Conservation (phyloP, 2,888 invertebrate genomes). For the Ceraclea dissimilis region DNA sequence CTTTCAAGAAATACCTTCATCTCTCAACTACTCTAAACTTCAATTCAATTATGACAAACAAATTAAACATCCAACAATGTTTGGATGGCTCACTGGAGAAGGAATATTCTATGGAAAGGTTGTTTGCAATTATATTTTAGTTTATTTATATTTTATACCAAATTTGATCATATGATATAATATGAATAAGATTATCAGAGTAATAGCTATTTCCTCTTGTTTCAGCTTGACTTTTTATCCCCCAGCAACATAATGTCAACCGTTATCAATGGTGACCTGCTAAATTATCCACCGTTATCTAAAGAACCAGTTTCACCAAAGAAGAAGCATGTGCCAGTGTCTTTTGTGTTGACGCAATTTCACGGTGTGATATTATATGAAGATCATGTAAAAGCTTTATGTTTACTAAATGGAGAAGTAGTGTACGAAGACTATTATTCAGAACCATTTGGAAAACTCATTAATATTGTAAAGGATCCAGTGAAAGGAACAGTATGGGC, state of each 20-base stretch:
- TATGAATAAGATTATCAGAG: too few species aligned
- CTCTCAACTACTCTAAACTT: conserved; percentile 67
- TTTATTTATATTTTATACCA: neutral
- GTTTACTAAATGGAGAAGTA: conserved; percentile 74
- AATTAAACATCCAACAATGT: conserved; percentile 62
- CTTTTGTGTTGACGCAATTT: conserved; percentile 83
- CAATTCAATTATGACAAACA: conserved; percentile 66
- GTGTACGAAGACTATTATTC: conserved; percentile 81
- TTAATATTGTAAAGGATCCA: conserved; percentile 75
- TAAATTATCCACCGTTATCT: conserved; percentile 36
- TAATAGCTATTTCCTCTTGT: too few species aligned
- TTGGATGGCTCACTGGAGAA: conserved; percentile 83
- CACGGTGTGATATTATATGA: conserved; percentile 79
- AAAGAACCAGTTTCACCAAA: conserved; percentile 31
- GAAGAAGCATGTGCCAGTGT: conserved; percentile 48
- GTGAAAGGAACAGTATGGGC: conserved; percentile 77
- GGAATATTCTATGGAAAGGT: conserved; percentile 78
- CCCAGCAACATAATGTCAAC: conserved; percentile 45
- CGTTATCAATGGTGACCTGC: conserved; percentile 41
- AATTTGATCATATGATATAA: too few species aligned
- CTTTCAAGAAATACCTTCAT: conserved; percentile 66
- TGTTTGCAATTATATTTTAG: too few species aligned
- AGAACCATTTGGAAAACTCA: conserved; percentile 70
- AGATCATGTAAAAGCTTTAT: conserved; percentile 78
- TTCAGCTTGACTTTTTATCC: conserved; percentile 45